Percentiles rank a stretch among this genome's conserved stretches.
Evolutionary conservation across 2,113 vertebrate genomes (phyloP).

Genomic region (Psilopsiagon aurifrons): DNA sequence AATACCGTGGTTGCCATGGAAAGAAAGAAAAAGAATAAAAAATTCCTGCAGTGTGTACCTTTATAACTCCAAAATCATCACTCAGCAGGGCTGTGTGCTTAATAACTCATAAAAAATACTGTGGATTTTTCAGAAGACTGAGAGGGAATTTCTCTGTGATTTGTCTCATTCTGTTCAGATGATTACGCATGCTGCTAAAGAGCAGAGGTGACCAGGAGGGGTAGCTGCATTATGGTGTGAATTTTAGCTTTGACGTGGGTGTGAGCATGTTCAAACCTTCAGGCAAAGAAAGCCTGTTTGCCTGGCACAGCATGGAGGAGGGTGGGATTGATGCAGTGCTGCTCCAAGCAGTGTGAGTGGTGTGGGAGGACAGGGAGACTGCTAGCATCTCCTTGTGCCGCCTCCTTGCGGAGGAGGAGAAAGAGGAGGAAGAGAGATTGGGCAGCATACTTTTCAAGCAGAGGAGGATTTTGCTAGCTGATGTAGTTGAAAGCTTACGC

Average conservation of each 20-base stretch:
- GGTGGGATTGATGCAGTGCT: background rate
- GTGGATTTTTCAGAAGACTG: constrained; percentile 1
- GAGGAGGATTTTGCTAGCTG: background rate
- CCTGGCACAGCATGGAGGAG: fast-evolving
- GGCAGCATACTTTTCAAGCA: background rate
- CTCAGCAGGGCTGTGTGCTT: constrained; percentile 40
- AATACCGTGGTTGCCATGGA: constrained; percentile 58
- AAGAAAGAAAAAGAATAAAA: constrained; percentile 45
- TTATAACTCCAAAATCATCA: constrained; percentile 39
- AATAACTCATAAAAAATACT: constrained; percentile 23
- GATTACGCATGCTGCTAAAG: background rate
- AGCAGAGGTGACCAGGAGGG: background rate
- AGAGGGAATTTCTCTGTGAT: background rate
- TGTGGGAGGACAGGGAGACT: background rate
- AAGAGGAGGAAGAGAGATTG: background rate
- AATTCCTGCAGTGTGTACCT: constrained; percentile 49
- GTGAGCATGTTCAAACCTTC: background rate
- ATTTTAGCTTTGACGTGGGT: background rate
- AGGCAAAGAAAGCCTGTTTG: background rate
- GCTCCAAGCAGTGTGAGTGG: background rate
- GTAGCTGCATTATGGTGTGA: background rate
- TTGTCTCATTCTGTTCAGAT: background rate
- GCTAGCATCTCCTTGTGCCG: background rate
- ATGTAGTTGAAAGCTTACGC: background rate
- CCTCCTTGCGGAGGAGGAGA: fast-evolving